Evolutionary conservation across 2,113 vertebrate species (phyloP).

Genomic region (Synodontis membranacea): DNA sequence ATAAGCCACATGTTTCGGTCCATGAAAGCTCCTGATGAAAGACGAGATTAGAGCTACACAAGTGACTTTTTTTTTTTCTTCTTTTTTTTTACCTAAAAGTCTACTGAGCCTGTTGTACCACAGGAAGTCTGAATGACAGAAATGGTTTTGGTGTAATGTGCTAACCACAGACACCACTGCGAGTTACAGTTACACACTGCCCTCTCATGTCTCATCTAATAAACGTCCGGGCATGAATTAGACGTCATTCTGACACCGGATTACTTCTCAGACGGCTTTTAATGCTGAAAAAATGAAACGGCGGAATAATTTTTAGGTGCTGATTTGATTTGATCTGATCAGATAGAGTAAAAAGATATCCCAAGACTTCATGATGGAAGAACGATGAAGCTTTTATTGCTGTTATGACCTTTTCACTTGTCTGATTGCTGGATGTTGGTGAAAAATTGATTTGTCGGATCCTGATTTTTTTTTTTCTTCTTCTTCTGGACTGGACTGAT

Average conservation of each 20-base stretch:
- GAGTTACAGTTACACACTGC: constrained; percentile 17
- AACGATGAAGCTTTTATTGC: neutral
- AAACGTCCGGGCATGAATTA: neutral
- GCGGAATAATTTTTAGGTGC: neutral
- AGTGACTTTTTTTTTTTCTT: neutral
- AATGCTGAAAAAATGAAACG: neutral
- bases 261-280: neutral
- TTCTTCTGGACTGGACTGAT: neutral
- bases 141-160: constrained; percentile 8
- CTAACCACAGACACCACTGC: constrained; percentile 21
- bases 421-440: neutral
- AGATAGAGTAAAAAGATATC: neutral
- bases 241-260: neutral
- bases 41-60: neutral
- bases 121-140: constrained; percentile 15
- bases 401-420: neutral
- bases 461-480: neutral
- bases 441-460: neutral
- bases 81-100: neutral
- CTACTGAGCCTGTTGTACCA: neutral
- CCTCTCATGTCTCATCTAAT: constrained; percentile 9
- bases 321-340: neutral
- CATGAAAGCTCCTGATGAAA: neutral
- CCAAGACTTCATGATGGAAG: neutral
- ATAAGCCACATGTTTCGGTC: neutral